Evolutionary conservation across 2,113 vertebrate species (phyloP).

Genomic region (Dryoscopus gambensis): DNA sequence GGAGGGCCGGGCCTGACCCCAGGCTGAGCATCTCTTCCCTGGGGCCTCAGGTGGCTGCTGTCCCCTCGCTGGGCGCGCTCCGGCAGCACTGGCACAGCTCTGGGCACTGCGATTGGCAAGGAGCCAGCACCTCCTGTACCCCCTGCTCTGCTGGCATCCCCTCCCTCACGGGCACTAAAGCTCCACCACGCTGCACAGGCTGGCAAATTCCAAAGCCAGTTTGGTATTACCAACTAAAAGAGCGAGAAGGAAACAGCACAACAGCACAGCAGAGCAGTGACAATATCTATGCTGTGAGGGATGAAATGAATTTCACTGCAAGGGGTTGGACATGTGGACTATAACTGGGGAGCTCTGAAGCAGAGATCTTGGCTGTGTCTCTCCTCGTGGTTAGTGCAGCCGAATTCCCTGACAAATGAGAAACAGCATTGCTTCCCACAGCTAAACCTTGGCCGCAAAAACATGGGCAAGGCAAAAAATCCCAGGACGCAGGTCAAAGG

Average conservation of each 20-base stretch:
- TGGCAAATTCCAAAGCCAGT: not conserved
- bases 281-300: not conserved
- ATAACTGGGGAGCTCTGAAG: not conserved
- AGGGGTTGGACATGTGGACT: not conserved
- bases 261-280: not conserved
- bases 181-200: not conserved
- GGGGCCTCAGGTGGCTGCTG: not conserved
- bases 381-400: not conserved
- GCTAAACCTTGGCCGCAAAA: not conserved
- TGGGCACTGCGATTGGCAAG: not conserved
- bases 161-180: not conserved
- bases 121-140: not conserved
- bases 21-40: too few relatives aligned
- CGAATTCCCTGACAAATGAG: conserved; percentile 15
- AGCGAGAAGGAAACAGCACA: not conserved
- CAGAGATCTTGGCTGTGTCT: not conserved
- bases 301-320: conserved; percentile 17
- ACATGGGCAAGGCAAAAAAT: too few relatives aligned
- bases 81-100: not conserved
- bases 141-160: not conserved
- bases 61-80: not conserved
- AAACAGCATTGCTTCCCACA: not conserved
- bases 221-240: too few relatives aligned
- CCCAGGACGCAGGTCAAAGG: too few relatives aligned
- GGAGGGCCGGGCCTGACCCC: not conserved